Evolutionary conservation across 2,797 vertebrate genomes (phyloP).

Genomic region (Crocodylus rhombifer): DNA sequence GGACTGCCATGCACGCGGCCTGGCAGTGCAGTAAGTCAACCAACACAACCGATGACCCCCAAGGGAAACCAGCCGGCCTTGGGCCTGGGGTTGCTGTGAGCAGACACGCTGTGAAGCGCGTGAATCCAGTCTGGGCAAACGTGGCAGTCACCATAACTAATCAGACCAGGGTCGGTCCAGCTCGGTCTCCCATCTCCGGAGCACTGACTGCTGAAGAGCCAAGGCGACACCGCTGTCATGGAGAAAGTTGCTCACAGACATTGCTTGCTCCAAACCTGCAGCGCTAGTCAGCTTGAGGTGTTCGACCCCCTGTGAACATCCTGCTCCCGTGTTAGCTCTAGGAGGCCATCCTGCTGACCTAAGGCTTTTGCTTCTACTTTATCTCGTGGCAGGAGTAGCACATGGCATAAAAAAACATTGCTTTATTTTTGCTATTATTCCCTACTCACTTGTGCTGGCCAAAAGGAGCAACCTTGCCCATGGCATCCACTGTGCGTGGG

Average conservation of each 20-base stretch:
- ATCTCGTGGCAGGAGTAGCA: not conserved
- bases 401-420: not conserved
- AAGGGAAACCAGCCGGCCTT: no score
- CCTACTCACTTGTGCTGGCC: not conserved
- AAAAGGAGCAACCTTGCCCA: not conserved
- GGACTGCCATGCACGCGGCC: not conserved
- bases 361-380: not conserved
- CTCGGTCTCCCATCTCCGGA: not conserved
- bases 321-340: not conserved
- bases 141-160: not conserved
- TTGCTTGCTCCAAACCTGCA: not conserved
- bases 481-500: not conserved
- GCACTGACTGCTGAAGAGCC: not conserved
- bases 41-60: not conserved
- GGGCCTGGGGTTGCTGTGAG: not conserved
- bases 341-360: not conserved
- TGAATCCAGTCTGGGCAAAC: not conserved
- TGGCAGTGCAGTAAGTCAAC: no score
- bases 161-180: not conserved
- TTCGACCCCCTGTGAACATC: not conserved
- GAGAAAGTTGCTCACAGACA: not conserved
- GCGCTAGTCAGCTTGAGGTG: not conserved
- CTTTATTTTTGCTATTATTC: not conserved
- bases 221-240: not conserved
- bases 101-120: not conserved